Base-by-base conservation (phyloP, 2,888 invertebrate species). In the Anthophora plumipes region DNA sequence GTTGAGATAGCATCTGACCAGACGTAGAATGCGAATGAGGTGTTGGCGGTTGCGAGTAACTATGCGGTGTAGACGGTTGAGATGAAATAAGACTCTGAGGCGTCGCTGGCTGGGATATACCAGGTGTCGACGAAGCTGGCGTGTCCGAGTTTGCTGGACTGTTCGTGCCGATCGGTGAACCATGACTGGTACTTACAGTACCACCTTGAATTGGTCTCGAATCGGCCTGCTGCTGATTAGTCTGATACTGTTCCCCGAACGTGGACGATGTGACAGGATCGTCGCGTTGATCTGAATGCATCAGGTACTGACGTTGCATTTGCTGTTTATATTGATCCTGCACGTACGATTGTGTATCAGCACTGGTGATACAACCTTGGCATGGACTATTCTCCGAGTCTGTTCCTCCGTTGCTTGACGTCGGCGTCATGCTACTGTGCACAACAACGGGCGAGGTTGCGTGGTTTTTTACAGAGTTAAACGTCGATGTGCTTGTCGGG, bases 151-250 rank as follows among this genome's bases (percentile, higher is more conserved):
- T 95, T 0, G 94, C 94, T 5, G 95, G 95, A 89, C 95, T 95
- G 61, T 94, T 94, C 11, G 94, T 94, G 85, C 88, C 96, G 4
- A 95, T 94, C 0, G 96, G 96, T 61, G 97, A 96, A 52, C 97
- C 96, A 89, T 97, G 96, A 91, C 97, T 97, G 0, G 97, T 97
- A 86, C 97, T 97, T 12, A 97, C 96, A 0, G 97, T 96, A 0
- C 97, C 97, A 7, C 97, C 97, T 92, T 97, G 97, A 78, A 97
- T 97, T 0, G 97, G 97, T 88, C 96, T 95, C 41, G 95, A 95
- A 88, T 96, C 96, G 11, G 95, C 94, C 37, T 94, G 94, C 90
- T 92, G 94, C 57, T 88, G 88, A 73, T 94, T 93, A 61, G 93
- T 94, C 52, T 92, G 91, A 67, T 93, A 94, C 83, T 95, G 94